phyloP scores from a whole-genome alignment of 2,113 vertebrate genomes.

The Tauraco erythrolophus region DNA sequence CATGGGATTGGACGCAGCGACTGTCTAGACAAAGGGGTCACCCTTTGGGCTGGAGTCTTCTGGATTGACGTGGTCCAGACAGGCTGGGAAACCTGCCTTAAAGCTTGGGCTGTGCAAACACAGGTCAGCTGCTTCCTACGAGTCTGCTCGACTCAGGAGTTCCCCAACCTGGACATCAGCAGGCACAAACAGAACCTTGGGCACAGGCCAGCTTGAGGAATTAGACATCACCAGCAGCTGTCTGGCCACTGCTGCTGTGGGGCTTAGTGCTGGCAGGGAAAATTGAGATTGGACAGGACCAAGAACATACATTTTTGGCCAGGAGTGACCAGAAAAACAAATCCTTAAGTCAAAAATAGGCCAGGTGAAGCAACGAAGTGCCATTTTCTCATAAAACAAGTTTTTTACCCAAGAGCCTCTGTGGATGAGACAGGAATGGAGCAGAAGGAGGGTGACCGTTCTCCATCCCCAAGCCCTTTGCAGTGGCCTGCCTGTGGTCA shows the following conservation, averaged over 20 bases:
- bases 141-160: background rate
- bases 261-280: background rate
- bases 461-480: background rate
- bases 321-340: background rate
- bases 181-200: background rate
- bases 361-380: background rate
- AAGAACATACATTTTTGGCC: background rate
- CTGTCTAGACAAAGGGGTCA: background rate
- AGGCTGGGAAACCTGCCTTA: background rate
- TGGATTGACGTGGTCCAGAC: fast-evolving
- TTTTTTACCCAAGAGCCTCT: background rate
- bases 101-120: background rate
- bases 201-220: background rate
- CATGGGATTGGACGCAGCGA: background rate
- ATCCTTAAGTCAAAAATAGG: background rate
- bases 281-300: background rate
- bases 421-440: background rate
- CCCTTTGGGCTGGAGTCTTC: background rate
- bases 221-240: background rate
- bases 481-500: background rate
- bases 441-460: background rate
- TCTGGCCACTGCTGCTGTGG: background rate
- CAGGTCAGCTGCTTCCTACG: background rate
- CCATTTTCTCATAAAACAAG: background rate
- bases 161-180: background rate